Base-by-base conservation (phyloP, 2,113 vertebrate genomes). In the Motacilla alba region DNA sequence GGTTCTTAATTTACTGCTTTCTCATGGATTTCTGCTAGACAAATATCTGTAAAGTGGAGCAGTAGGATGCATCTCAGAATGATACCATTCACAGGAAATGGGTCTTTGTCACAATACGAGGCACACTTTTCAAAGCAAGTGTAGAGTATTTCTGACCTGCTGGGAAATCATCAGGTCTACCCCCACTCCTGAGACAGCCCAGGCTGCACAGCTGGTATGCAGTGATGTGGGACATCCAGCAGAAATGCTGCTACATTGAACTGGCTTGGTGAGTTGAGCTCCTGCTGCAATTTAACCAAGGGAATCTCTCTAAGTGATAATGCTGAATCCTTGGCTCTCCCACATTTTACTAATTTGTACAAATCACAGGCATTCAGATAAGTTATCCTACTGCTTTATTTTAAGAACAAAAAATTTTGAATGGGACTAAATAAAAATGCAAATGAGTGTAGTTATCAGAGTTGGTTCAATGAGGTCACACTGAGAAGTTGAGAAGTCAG, bases 271-370 rank as follows among this genome's bases (percentile, higher is more conserved):
- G 35, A 89, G 50, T 24, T 82, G 53, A 74, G 35, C 35, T 87
- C 1, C 1, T 50, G 64, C 43, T 80, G n/a, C 33, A 74, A 53
- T 73, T 58, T 59, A 44, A 30, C 39, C 7, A 43, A 92, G 73
- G 46, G n/a, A 83, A 81, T 52, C 0, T 6, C 1, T 6, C 30
- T 62, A 23, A 13, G 11, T 7, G 22, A n/a, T 49, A 64, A 70
- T 16, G 28, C 41, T 60, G 60, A 62, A 68, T 89, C 87, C 37
- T 60, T 46, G 53, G 44, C 37, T 70, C 70, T 59, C 37, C 13
- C 0, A 0, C 26, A 35, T 27, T 79, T 79, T 0, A 8, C 24
- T 78, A 8, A 16, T 47, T 81, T 17, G 13, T 84, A 52, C 39
- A 82, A 62, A 89, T 44, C 13, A 89, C 39, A 21, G 11, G 22